A percentile compares a stretch with the other conserved stretches of the same genome.
Evolutionary conservation across 2,797 vertebrate genomes (phyloP).

Genomic region (Molossus alvarezi): DNA sequence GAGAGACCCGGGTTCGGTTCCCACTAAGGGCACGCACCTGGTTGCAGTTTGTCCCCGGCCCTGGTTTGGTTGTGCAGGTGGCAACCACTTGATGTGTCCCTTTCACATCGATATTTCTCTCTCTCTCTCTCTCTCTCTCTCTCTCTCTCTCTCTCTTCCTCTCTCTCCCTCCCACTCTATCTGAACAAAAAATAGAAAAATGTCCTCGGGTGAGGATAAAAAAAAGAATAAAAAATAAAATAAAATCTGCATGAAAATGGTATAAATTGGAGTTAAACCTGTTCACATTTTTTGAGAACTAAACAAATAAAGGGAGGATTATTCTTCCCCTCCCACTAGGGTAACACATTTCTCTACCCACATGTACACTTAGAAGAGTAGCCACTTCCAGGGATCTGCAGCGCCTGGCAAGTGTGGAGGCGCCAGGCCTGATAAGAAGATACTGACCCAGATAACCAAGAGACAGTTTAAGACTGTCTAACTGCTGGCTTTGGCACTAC

Average conservation of each 20-base stretch:
- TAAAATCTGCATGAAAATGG: conserved; percentile 76
- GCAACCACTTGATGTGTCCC: no score
- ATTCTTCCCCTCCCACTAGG: conserved; percentile 49
- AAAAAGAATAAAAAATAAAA: neutral
- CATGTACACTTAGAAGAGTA: neutral
- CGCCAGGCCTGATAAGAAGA: neutral
- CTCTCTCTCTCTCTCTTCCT: no score
- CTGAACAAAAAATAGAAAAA: no score
- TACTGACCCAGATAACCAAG: neutral
- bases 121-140: no score
- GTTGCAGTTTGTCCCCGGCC: no score
- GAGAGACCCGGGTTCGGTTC: no score
- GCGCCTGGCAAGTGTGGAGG: neutral
- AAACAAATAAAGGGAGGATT: conserved; percentile 70
- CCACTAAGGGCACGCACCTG: no score
- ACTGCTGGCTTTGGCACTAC: neutral
- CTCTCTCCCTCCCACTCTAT: no score
- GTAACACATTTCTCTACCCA: neutral
- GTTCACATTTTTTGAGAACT: conserved; percentile 70
- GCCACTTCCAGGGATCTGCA: neutral
- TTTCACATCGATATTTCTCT: no score
- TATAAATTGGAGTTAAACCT: conserved; percentile 69
- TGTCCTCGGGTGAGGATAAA: no score
- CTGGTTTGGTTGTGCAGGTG: no score
- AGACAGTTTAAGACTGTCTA: neutral